phyloP scores from a whole-genome alignment of 2,888 invertebrate genomes.

The Cataglyphis livida region DNA sequence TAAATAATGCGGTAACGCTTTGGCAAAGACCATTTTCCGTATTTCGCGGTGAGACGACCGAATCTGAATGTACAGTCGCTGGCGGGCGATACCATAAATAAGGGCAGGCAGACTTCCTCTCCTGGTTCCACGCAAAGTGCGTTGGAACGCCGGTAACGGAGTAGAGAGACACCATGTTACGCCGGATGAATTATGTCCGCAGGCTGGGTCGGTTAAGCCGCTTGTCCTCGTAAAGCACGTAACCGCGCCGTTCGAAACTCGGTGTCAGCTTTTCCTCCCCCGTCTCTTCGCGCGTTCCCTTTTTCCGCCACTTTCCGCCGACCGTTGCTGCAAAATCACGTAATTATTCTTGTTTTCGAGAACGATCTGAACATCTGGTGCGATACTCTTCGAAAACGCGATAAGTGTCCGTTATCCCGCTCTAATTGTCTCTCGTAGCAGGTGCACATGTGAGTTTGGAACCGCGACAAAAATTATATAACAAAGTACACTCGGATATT shows the following conservation, averaged over 20 bases:
- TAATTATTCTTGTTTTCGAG: conserved; percentile 68
- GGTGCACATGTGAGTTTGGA: not conserved
- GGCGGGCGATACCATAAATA: conserved; percentile 66
- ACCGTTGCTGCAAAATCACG: conserved; percentile 62
- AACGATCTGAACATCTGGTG: conserved; percentile 46
- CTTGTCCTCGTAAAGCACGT: conserved; percentile 75
- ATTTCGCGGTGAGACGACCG: conserved; percentile 39
- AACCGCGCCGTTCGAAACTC: conserved; percentile 55
- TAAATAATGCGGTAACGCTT: conserved; percentile 60
- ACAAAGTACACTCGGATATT: conserved; percentile 40
- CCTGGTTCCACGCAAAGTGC: conserved; percentile 52
- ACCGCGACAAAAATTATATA: conserved; percentile 31
- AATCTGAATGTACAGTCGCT: conserved; percentile 75
- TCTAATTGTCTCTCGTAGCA: conserved; percentile 25
- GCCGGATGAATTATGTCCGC: conserved; percentile 76
- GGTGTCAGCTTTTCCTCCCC: conserved; percentile 60
- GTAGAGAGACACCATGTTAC: conserved; percentile 48
- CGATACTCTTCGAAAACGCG: conserved; percentile 14
- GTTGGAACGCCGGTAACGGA: conserved; percentile 49
- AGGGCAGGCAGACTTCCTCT: conserved; percentile 65
- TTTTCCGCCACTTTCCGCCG: conserved; percentile 44
- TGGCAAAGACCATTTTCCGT: conserved; percentile 52
- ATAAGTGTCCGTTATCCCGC: not conserved
- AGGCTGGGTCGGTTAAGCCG: conserved; percentile 74
- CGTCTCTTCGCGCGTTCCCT: conserved; percentile 26